phyloP scores from a whole-genome alignment of 2,113 vertebrate genomes.

The Phrynocephalus versicolor region DNA sequence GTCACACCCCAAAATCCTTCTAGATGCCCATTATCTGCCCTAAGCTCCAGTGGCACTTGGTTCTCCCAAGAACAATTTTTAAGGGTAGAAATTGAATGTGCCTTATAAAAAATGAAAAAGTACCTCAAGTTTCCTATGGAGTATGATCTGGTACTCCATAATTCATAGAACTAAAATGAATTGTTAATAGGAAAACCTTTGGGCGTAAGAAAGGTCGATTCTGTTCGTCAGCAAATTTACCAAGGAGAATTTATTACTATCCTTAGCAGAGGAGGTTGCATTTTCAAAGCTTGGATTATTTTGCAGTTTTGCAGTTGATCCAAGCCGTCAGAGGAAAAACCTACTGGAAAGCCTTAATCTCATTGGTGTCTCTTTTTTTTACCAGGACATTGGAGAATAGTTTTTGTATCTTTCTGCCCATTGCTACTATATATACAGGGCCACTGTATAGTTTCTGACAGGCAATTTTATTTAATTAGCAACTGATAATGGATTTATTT shows the following conservation, averaged over 20 bases:
- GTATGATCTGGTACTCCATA: background rate
- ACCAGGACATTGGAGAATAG: background rate
- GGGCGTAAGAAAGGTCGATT: background rate
- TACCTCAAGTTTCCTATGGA: background rate
- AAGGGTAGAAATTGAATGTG: no score
- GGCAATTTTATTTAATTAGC: background rate
- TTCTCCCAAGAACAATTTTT: background rate
- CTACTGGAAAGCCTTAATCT: background rate
- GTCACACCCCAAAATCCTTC: no score
- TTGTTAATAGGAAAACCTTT: background rate
- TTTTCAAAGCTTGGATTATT: background rate
- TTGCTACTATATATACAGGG: background rate
- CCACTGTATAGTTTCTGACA: background rate
- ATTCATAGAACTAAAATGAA: background rate
- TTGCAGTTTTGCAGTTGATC: background rate
- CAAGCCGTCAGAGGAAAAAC: background rate
- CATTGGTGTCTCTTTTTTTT: background rate
- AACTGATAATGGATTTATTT: background rate
- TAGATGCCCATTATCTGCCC: background rate
- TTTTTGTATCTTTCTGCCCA: background rate
- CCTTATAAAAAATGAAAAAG: no score
- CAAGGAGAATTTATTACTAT: background rate
- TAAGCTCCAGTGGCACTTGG: background rate
- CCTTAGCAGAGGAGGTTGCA: background rate
- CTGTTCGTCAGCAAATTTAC: background rate